These are phyloP conservation scores for Porites evermanni DNA, from an alignment of 92 coral and sea anemone species.

Conservation along the genomic window DNA sequence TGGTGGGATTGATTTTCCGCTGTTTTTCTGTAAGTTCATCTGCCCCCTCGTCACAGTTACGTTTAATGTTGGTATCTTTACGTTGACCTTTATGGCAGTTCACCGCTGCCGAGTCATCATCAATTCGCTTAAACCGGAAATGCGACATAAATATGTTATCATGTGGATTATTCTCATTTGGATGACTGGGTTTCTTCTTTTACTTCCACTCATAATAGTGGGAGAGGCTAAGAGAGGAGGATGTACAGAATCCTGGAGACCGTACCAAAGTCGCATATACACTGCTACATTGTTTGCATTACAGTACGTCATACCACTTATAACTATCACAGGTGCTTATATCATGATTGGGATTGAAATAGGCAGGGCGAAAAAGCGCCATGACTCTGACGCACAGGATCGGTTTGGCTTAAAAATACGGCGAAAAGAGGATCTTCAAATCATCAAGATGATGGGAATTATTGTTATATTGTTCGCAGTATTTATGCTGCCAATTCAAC, in stretches of 20 bases:
- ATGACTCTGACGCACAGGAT: slow-evolving; percentile 17
- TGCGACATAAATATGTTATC: slow-evolving; percentile 42
- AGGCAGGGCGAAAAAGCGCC: slow-evolving; percentile 42
- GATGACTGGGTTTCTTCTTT: slow-evolving; percentile 32
- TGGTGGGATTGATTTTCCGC: slow-evolving; percentile 54
- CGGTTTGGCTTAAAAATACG: slow-evolving; percentile 33
- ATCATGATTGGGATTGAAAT: slow-evolving; percentile 67
- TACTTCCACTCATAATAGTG: slow-evolving; percentile 53
- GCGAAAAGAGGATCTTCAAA: slow-evolving; percentile 57
- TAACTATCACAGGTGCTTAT: slow-evolving; percentile 64
- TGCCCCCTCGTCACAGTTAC: slow-evolving; percentile 55
- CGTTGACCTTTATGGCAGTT: slow-evolving; percentile 65
- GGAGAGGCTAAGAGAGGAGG: slow-evolving; percentile 46
- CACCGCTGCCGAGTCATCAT: slow-evolving; percentile 65
- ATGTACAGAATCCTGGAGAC: slow-evolving; percentile 66
- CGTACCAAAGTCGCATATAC: slow-evolving; percentile 50
- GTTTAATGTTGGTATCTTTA: slow-evolving; percentile 66
- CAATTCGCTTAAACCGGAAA: slow-evolving; percentile 55
- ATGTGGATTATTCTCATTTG: slow-evolving; percentile 53
- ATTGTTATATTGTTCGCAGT: slow-evolving; percentile 61
- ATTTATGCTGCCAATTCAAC: slow-evolving; percentile 63
- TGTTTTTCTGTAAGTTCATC: slow-evolving; percentile 50
- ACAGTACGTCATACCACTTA: slow-evolving; percentile 72
- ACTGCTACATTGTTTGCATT: slow-evolving; percentile 66
- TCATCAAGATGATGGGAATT: slow-evolving; percentile 62